These are phyloP conservation scores for Andrena marginata DNA, from an alignment of 2,888 invertebrate genomes.

Conservation along the genomic window DNA sequence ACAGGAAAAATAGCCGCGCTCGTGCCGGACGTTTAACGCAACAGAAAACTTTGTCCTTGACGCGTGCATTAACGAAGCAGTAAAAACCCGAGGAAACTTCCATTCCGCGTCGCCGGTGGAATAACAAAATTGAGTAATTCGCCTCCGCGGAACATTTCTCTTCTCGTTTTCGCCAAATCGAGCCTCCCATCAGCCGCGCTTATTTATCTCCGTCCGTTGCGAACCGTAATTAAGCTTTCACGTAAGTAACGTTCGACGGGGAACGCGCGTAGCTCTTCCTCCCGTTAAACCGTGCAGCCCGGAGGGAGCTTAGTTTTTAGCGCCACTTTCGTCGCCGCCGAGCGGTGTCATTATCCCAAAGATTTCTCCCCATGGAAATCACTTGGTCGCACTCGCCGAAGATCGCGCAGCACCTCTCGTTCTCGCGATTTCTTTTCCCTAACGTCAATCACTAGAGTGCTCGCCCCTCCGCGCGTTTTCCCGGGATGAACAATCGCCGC, in stretches of 20 bases:
- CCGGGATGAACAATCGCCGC: neutral
- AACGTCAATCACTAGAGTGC: neutral
- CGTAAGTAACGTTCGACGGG: no score
- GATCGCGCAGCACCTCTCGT: conserved; percentile 6
- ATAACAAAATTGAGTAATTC: neutral
- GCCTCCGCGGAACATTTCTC: no score
- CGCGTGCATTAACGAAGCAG: neutral
- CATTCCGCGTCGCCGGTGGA: neutral
- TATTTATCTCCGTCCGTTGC: no score
- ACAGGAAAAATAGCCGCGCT: neutral
- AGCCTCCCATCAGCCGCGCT: no score
- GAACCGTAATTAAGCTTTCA: conserved; percentile 15
- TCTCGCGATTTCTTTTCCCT: conserved; percentile 29
- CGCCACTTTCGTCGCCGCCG: conserved; percentile 30
- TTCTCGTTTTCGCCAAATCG: no score
- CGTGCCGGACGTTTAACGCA: neutral
- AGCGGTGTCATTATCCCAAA: conserved; percentile 32
- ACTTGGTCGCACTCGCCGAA: neutral
- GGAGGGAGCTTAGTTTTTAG: conserved; percentile 16
- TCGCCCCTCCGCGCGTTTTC: neutral
- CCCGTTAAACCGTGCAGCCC: no score
- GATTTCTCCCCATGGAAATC: conserved; percentile 54
- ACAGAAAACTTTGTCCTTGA: neutral
- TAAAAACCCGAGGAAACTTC: conserved; percentile 10
- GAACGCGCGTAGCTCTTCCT: neutral